These are phyloP conservation scores for Taphrorychus bicolor DNA, from an alignment of 2,888 invertebrate genomes.

Conservation along the genomic window DNA sequence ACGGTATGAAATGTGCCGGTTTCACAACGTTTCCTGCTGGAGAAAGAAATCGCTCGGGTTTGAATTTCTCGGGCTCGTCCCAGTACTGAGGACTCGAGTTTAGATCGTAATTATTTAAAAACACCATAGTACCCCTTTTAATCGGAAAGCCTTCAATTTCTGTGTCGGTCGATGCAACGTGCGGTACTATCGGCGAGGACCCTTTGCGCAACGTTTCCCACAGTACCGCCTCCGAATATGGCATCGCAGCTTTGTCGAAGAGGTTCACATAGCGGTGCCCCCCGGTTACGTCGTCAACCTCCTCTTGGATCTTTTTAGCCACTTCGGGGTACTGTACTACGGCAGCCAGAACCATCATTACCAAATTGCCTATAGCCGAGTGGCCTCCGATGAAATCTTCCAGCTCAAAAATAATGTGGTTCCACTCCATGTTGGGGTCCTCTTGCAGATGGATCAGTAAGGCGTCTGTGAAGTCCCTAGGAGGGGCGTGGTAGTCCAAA, in stretches of 20 bases:
- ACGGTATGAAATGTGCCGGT: slow-evolving; percentile 80
- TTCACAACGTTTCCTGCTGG: slow-evolving; percentile 60
- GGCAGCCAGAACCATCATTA: slow-evolving; percentile 77
- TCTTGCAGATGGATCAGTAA: slow-evolving; percentile 69
- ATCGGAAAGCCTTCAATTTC: slow-evolving; percentile 75
- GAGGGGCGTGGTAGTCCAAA: slow-evolving; percentile 67
- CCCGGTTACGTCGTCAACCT: slow-evolving; percentile 70
- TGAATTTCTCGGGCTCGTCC: slow-evolving; percentile 74
- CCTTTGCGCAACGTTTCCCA: slow-evolving; percentile 80
- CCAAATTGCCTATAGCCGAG: slow-evolving; percentile 84
- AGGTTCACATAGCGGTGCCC: slow-evolving; percentile 66
- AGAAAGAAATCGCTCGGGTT: slow-evolving; percentile 76
- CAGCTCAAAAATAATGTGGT: slow-evolving; percentile 81
- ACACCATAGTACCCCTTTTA: slow-evolving; percentile 79
- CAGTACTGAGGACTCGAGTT: slow-evolving; percentile 78
- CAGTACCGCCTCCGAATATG: slow-evolving; percentile 83
- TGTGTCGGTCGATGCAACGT: slow-evolving; percentile 81
- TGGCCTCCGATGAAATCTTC: slow-evolving; percentile 91
- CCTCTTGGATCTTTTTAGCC: slow-evolving; percentile 69
- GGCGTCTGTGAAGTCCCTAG: slow-evolving; percentile 82
- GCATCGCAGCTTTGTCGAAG: slow-evolving; percentile 71
- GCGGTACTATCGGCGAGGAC: slow-evolving; percentile 90
- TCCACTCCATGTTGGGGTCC: slow-evolving; percentile 71
- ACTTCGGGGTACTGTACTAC: slow-evolving; percentile 72
- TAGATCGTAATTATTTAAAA: slow-evolving; percentile 83